These are phyloP conservation scores for Coregonus sp. DNA, from an alignment of 2,797 vertebrate species.

Conservation along the genomic window DNA sequence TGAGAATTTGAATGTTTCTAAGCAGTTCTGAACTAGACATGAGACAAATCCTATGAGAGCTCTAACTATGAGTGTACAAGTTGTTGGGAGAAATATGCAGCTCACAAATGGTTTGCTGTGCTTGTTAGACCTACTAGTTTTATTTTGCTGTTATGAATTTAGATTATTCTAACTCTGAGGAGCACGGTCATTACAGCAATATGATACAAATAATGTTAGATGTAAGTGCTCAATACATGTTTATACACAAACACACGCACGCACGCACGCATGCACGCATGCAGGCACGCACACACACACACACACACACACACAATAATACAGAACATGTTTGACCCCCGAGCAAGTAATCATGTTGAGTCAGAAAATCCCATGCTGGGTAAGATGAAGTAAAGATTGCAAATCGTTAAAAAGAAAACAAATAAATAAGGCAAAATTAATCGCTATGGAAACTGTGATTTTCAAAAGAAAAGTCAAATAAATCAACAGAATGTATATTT, in stretches of 20 bases:
- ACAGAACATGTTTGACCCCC: neutral
- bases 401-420: too few relatives aligned
- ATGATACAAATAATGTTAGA: neutral
- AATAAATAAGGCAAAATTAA: too few relatives aligned
- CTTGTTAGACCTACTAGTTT: neutral
- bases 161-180: neutral
- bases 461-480: too few relatives aligned
- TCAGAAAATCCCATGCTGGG: neutral
- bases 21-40: neutral
- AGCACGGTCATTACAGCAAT: neutral
- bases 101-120: neutral
- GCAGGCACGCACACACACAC: constrained; percentile 2
- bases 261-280: neutral
- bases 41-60: neutral
- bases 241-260: constrained; percentile 6
- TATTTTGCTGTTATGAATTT: neutral
- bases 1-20: neutral
- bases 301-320: neutral
- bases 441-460: too few relatives aligned
- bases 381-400: too few relatives aligned
- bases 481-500: too few relatives aligned
- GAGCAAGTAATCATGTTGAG: neutral
- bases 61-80: neutral
- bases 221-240: neutral
- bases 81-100: neutral